Base-by-base conservation (phyloP, 2,888 invertebrate species). In the Polyploca ridens region DNA sequence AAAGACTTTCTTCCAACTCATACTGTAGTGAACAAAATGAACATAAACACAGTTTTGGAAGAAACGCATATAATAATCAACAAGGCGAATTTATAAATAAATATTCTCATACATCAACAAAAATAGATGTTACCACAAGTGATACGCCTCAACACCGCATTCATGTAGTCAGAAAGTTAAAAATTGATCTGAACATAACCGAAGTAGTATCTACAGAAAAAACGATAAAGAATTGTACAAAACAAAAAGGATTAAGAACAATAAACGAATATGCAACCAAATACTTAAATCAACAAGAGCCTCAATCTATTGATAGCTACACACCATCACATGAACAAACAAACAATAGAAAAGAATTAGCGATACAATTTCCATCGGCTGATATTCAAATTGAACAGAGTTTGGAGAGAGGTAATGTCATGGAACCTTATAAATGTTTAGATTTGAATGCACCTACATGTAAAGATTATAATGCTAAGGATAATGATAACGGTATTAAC, bases 141-240 rank as follows among this genome's bases (percentile, higher is more conserved):
- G 76, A 75, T 62, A 73, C 76, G 10, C 62, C 73, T 4, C 76
- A 84, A 57, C 75, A 79, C 69, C 71, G 80, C 63, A 69, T 90
- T 44, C 76, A 80, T 65, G 74, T 90, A 41, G 81, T 89, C 62
- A 86, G 86, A 68, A 88, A 85, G 75, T 58, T 91, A 14, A 85
- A 86, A 79, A 72, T 94, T 62, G 85, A 91, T 71, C 69, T 91
- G 16, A 83, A 90, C 68, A 70, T 93, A n/a, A 89, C 86, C 54
- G 83, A 87, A 83, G 85, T 86, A 63, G 66, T 83, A 13, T 41
- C 41, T 41, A 41, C 41, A 13, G 41, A 41, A 13, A 41, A 41
- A 13, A 41, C 41, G 1, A 41, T 41, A 4, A 41, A 41, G 11
- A 41, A 41, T 41, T 6, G 13, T 49, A 74, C 77, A 10, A 16